These are phyloP conservation scores for Delphinus delphis DNA, from an alignment of 2,113 vertebrate species.

Conservation along the genomic window DNA sequence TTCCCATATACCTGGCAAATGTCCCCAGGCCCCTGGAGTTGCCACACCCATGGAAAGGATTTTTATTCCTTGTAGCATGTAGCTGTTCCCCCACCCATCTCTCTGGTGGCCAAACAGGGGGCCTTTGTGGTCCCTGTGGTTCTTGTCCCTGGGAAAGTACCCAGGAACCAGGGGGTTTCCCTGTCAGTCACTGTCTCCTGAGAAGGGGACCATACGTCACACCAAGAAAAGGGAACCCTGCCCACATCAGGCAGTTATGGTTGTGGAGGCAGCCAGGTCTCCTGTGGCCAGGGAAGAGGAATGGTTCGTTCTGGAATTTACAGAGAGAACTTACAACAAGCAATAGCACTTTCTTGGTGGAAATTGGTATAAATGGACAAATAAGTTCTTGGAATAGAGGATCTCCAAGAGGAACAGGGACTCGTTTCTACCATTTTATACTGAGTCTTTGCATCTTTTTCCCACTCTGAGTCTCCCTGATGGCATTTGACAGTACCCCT, in stretches of 20 bases:
- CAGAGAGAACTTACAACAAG: not conserved
- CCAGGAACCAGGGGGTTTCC: not conserved
- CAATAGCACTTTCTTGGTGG: not conserved
- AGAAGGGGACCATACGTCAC: not conserved
- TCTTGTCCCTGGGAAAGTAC: not conserved
- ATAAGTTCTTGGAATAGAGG: not conserved
- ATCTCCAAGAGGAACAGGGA: not conserved
- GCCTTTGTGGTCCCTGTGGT: not conserved
- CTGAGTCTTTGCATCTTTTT: not conserved
- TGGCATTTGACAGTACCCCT: not conserved
- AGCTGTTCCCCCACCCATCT: not conserved
- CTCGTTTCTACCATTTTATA: not conserved
- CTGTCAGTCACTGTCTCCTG: not conserved
- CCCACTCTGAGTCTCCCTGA: not conserved
- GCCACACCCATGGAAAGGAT: not conserved
- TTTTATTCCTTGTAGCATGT: not conserved
- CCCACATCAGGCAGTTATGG: not conserved
- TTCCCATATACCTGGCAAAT: not conserved
- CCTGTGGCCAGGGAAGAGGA: conserved; percentile 39
- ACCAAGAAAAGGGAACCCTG: not conserved
- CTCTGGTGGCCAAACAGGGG: not conserved
- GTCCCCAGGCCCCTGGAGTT: not conserved
- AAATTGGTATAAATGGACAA: not conserved
- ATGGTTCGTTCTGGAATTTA: not conserved
- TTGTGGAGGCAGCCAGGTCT: not conserved